These are phyloP conservation scores for Macrobrachium nipponense DNA, from an alignment of 1,140 invertebrate species.

Conservation along the genomic window DNA sequence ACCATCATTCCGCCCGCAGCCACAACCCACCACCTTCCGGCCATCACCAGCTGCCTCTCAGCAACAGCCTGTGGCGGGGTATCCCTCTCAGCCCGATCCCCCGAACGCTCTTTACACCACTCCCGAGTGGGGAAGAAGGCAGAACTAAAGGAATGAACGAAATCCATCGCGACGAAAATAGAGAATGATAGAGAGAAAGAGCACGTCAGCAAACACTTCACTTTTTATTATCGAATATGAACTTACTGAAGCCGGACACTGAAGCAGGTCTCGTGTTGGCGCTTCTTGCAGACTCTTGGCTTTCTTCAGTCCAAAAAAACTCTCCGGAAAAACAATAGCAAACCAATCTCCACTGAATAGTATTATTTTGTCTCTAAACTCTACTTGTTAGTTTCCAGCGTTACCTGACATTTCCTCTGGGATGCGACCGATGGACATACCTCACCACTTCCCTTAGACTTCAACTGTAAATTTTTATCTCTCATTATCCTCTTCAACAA, in stretches of 20 bases:
- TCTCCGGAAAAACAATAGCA: neutral
- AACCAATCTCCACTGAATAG: neutral
- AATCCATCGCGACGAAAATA: too few relatives aligned
- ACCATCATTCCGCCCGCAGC: slow-evolving; percentile 8
- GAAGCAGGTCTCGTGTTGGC: slow-evolving; percentile 18
- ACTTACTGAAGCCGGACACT: neutral
- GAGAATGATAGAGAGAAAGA: neutral
- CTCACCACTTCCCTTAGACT: too few relatives aligned
- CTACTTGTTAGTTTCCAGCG: too few relatives aligned
- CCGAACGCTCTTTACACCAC: neutral
- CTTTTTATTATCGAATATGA: too few relatives aligned
- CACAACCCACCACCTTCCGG: neutral
- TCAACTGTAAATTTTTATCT: too few relatives aligned
- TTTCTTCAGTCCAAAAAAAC: neutral
- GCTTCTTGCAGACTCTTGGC: neutral
- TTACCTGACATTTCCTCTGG: too few relatives aligned
- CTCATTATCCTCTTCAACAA: too few relatives aligned
- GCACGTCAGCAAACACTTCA: neutral
- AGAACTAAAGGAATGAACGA: neutral
- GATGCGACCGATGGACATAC: too few relatives aligned
- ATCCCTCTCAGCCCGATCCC: neutral
- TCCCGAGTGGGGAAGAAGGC: neutral
- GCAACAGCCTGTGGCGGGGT: neutral
- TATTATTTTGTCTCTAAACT: neutral
- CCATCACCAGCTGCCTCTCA: neutral